Conservation (phyloP, 37 sponge, comb jelly and placozoan species). For the Geodia barretti region DNA sequence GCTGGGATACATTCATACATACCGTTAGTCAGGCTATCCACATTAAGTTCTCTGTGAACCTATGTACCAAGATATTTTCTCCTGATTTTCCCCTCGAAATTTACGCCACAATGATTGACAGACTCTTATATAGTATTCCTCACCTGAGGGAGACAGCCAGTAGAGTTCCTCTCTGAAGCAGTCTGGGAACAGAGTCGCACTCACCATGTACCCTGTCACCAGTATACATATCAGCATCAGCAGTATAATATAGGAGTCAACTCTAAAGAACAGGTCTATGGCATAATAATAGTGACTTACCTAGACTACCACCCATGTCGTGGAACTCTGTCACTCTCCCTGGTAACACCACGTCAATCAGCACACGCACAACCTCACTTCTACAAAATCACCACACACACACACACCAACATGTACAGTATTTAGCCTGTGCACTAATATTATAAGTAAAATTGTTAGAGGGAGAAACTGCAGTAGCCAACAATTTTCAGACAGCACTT, state of each 20-base stretch:
- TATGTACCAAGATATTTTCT: too few relatives aligned
- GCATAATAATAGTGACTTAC: not conserved
- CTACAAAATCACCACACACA: not conserved
- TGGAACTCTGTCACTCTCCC: slow-evolving; percentile 27
- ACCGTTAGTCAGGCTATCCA: too few relatives aligned
- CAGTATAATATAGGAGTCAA: not conserved
- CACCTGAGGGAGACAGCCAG: slow-evolving; percentile 62
- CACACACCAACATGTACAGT: not conserved
- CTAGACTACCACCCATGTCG: slow-evolving; percentile 8
- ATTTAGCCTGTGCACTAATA: not conserved
- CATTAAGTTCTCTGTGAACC: too few relatives aligned
- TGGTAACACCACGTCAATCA: slow-evolving; percentile 22
- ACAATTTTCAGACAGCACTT: not conserved
- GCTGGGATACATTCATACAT: too few relatives aligned
- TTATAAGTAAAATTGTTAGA: not conserved
- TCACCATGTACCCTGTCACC: slow-evolving; percentile 34
- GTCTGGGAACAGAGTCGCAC: slow-evolving; percentile 27
- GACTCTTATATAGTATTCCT: too few relatives aligned
- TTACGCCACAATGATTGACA: too few relatives aligned
- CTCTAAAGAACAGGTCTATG: too few relatives aligned
- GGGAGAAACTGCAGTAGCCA: not conserved
- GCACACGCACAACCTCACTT: not conserved
- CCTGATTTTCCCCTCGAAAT: too few relatives aligned
- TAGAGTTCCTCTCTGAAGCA: slow-evolving; percentile 49
- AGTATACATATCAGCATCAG: not conserved